Evolutionary conservation across 2,797 vertebrate species (phyloP), one percentile per base, ranked within the genome.

Genomic region (Urophycis tenuis): DNA sequence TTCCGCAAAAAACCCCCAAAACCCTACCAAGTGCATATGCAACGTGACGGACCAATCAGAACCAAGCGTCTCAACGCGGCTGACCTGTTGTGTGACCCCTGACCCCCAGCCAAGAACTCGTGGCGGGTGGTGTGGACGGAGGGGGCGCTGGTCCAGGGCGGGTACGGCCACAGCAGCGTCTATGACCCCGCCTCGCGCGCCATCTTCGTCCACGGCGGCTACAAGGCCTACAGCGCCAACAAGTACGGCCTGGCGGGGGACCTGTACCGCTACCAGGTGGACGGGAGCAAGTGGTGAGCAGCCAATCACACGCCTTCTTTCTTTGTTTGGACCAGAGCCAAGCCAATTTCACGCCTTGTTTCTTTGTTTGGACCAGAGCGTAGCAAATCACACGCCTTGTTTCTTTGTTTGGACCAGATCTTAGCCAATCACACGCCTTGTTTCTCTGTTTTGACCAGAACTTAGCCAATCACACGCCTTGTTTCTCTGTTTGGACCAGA

Each of bases 201-300:
- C 30, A 87, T 99, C 78, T 99, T 96, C 74, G 93, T 96, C 85
- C 97, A 99, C 0, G 98, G 98, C 17, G 98, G 98, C 69, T 99
- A 98, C 93, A 99, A 99, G 88, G 97, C 96, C 0, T 98, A 98
- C 89, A 98, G 94, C 7, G 96, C 96, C 83, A 99, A 96, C 91
- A 99, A 99, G 82, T 98, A 98, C 76, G 94, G 96, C 33, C 92
- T 99, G 9, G 95, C 97, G 0, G 96, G 97, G 74, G 98, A 99
- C 84, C 90, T 99, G 82, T 99, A 99, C 92, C 94, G 92, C 83
- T 95, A 96, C 0, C 89, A 98, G 0, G 95, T 99, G 82, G 93
- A 95, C 85, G 92, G 76, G 19, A 92, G 80, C 74, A 96, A 93
- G 88, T 99, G 98, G 98, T 99, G 83, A 85, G 89, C 7, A n/a